Percentiles rank a stretch among this genome's conserved stretches.
Evolutionary conservation across 2,113 vertebrate species (phyloP).

Genomic region (Alligator sinensis): DNA sequence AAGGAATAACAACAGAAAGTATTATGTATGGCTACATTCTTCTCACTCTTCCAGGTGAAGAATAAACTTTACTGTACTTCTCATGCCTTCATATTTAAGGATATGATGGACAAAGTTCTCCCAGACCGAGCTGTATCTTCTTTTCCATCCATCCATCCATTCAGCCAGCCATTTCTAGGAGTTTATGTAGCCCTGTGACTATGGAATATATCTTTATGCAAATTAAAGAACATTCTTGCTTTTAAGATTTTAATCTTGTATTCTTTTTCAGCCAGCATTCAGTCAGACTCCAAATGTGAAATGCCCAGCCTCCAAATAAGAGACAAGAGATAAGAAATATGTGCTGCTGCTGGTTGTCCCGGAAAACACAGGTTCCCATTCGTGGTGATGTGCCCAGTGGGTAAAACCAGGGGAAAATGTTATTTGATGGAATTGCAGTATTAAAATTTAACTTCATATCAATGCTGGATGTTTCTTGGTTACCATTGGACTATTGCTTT

Average conservation of each 20-base stretch:
- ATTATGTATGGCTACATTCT: neutral
- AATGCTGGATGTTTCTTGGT: neutral
- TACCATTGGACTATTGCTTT: slow-evolving; percentile 32
- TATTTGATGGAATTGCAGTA: neutral
- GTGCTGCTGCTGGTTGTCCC: neutral
- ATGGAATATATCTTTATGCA: neutral
- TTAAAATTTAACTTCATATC: neutral
- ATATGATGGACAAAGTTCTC: neutral
- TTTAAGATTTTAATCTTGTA: neutral
- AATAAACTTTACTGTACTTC: neutral
- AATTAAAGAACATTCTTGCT: neutral
- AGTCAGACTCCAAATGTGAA: neutral
- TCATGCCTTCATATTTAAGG: neutral
- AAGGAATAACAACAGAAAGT: neutral
- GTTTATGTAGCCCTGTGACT: neutral
- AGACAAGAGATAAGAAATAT: neutral
- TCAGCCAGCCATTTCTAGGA: neutral
- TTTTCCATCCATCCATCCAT: neutral
- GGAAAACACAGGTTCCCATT: too few relatives aligned
- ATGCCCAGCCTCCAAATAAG: neutral
- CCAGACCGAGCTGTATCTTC: neutral
- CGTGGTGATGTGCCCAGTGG: neutral
- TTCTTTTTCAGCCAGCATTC: neutral
- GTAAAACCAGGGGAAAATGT: neutral
- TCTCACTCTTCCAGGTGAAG: neutral